Evolutionary conservation across 2,113 vertebrate genomes (phyloP), one percentile per base, ranked within the genome.

Genomic region (Reinhardtius hippoglossoides): DNA sequence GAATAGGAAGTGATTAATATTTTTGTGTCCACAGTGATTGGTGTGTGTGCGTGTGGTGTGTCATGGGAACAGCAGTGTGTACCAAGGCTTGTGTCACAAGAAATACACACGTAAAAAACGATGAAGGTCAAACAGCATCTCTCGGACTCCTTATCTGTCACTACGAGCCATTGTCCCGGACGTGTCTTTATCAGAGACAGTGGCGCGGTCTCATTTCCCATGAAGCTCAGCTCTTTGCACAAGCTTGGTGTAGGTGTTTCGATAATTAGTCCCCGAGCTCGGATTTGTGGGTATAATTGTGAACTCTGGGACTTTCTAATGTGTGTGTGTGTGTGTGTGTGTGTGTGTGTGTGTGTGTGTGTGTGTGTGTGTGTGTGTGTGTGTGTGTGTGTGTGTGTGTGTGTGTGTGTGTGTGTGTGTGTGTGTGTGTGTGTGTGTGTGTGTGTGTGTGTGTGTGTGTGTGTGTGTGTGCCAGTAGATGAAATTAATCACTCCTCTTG

Each of bases 61-160:
- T 48, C 72, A 91, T 94, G 92, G 92, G 93, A 93, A 91, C 78
- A 46, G 82, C 62, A 60, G 31, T 91, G 88, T 93, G 87, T 90
- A 80, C 87, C 88, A 62, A 89, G 85, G 88, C 83, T 80, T 83
- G 90, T 85, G 90, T 81, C 84, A 82, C 62, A 81, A 63, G 67
- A 67, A 93, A 85, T 88, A 92, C 59, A 87, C 54, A 92, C 54
- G n/a, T 50, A 69, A 86, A 81, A 83, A 83, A 44, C 78, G 52
- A 84, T 75, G 81, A 81, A 86, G 62, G 85, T 92, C 93, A 93
- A 93, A 95, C 89, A 89, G 86, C 88, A 57, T 9, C 82, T 87
- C 80, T 81, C 66, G 56, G 76, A 65, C 72, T 73, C 72, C 75
- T 85, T 90, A 89, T 91, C 88, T 73, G 21, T 21, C 27, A 40